Evolutionary conservation across 1,140 invertebrate genomes (phyloP).

Genomic region (Andrena cerasifolii): DNA sequence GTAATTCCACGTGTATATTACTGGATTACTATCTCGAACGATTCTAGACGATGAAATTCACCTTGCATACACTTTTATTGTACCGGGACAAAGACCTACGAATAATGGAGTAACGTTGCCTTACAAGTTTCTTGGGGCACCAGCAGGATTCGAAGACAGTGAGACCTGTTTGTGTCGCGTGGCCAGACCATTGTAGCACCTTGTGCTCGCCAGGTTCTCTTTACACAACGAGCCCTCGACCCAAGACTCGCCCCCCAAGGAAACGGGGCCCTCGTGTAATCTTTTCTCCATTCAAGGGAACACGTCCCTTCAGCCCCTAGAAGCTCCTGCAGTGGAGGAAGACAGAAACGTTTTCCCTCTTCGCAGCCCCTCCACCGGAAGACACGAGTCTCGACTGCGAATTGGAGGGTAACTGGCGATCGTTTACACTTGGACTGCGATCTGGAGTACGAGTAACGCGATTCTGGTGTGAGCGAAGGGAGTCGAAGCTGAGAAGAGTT

Average conservation of each 20-base stretch:
- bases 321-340: background rate
- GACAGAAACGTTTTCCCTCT: conserved; percentile 18
- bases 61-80: background rate
- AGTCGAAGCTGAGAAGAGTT: too few relatives aligned
- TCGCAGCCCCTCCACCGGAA: conserved; percentile 28
- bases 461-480: background rate
- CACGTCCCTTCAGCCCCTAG: conserved; percentile 38
- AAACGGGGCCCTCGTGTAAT: conserved; percentile 50
- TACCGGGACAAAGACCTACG: conserved; percentile 8
- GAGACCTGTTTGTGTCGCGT: conserved; percentile 60
- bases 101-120: conserved; percentile 13
- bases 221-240: conserved; percentile 49
- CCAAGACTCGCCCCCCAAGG: conserved; percentile 34
- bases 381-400: conserved; percentile 32
- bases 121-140: conserved; percentile 8
- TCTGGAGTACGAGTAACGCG: background rate
- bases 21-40: background rate
- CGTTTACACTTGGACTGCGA: conserved; percentile 32
- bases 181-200: conserved; percentile 48
- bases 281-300: conserved; percentile 54
- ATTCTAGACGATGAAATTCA: background rate
- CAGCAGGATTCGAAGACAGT: conserved; percentile 42
- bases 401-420: conserved; percentile 26
- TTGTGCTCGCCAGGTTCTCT: conserved; percentile 58
- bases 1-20: too few relatives aligned